A percentile compares a stretch with the other conserved stretches of the same genome.
These are phyloP conservation scores for Coreius guichenoti DNA, from an alignment of 2,797 vertebrate species.

Conservation along the genomic window DNA sequence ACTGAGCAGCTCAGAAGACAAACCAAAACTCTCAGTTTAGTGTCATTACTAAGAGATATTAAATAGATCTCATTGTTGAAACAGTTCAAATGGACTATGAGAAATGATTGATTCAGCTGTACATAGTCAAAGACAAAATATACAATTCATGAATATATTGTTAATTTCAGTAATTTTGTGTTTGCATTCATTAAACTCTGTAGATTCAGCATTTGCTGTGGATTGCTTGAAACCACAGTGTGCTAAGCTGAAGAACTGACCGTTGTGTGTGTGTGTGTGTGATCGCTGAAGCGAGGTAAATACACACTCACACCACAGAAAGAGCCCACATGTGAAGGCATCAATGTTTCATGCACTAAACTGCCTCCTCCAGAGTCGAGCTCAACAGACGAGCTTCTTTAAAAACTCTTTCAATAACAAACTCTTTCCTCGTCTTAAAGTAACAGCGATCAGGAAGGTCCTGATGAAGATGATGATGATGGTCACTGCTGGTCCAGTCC, in stretches of 20 bases:
- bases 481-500: neutral
- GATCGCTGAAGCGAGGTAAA: conserved; percentile 1
- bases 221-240: neutral
- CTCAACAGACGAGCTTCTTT: neutral
- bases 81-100: neutral
- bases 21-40: neutral
- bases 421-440: neutral
- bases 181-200: neutral
- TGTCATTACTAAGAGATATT: neutral
- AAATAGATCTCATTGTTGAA: neutral
- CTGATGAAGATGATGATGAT: neutral
- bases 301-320: neutral
- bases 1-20: accelerated
- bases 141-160: neutral
- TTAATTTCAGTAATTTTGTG: neutral
- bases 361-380: neutral
- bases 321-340: conserved; percentile 19
- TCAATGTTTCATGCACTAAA: conserved; percentile 20
- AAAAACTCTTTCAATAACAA: neutral
- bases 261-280: neutral
- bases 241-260: neutral
- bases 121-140: neutral
- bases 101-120: neutral
- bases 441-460: neutral
- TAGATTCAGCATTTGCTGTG: neutral